Conservation (phyloP, 2,113 vertebrate species). For the Vanacampus margaritifer region DNA sequence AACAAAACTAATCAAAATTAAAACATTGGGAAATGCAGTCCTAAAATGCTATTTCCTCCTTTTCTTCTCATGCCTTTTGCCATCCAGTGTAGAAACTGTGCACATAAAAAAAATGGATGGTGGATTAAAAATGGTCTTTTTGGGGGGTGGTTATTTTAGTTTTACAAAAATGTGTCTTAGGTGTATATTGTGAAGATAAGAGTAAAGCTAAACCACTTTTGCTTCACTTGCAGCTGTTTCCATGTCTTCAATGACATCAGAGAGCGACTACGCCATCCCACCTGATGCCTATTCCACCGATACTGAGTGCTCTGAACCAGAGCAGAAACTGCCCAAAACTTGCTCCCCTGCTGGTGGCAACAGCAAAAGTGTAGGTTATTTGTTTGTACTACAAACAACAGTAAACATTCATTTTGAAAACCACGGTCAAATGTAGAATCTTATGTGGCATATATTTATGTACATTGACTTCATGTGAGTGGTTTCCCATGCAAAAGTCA, state of each 20-base stretch:
- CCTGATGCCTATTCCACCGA: conserved; percentile 94
- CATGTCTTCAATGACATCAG: conserved; percentile 89
- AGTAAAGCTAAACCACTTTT: background rate
- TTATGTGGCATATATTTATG: too few species aligned
- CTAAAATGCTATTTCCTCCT: background rate
- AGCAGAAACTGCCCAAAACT: conserved; percentile 92
- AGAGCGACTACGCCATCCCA: conserved; percentile 97
- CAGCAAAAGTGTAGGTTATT: conserved; percentile 83
- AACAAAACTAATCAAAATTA: background rate
- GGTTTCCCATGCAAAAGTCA: too few species aligned
- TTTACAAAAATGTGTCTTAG: too few species aligned
- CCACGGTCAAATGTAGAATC: too few species aligned
- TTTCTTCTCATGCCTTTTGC: too few species aligned
- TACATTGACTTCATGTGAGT: too few species aligned
- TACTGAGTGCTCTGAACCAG: conserved; percentile 87
- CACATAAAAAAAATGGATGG: too few species aligned
- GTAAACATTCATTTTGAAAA: too few species aligned
- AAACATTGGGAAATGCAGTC: background rate
- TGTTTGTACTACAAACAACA: background rate
- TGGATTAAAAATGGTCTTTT: background rate
- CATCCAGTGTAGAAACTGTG: too few species aligned
- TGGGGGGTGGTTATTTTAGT: too few species aligned
- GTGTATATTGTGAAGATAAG: too few species aligned
- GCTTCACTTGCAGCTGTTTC: conserved; percentile 79
- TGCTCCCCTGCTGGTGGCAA: conserved; percentile 82